Base-by-base conservation (phyloP, 2,888 invertebrate species). In the Myopa testacea region DNA sequence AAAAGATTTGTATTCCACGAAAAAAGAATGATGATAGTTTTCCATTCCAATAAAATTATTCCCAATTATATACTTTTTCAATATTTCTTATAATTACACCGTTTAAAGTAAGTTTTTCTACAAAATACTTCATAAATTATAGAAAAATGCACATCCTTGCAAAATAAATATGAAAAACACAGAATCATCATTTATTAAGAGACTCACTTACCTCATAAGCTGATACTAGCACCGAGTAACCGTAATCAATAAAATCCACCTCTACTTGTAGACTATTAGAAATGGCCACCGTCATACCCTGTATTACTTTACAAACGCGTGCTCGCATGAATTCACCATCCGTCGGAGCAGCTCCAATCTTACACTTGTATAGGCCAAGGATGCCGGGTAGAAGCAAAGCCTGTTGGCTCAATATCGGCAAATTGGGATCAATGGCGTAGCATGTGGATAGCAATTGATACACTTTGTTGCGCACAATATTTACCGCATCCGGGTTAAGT, bases 201-300 rank as follows among this genome's bases (percentile, higher is more conserved):
- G 26, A 26, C 26, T 26, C 71, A 84, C 94, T 85, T 82, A 89
- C 89, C 83, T 88, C 87, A 80, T 90, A 90, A 74, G 92, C 86
- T 26, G 92, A 91, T 77, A 95, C 91, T 16, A 91, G 88, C 3
- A 91, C 91, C 0, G 91, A 91, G 84, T 93, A 93, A n/a, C 94
- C 94, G 84, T 93, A 94, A 88, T 94, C 94, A 86, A 93, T 91
- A 84, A 93, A 93, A 8, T 92, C 88, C 7, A 94, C 93, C 14
- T 92, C 88, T 3, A 93, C 93, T 81, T 92, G 91, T 71, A 94
- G 91, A 75, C 91, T 88, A 6, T 75, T 70, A 65, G 78, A 40
- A 26, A 68, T 26, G 1, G 68, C 73, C 19, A 72, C 60, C 38
- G 65, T 69, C 40, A 70, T 19, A 62, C 68, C 68, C 50, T 70